Percentiles rank a stretch among this genome's conserved stretches.
Conservation (phyloP, 2,888 invertebrate genomes). For the Euzophera pinguis region DNA sequence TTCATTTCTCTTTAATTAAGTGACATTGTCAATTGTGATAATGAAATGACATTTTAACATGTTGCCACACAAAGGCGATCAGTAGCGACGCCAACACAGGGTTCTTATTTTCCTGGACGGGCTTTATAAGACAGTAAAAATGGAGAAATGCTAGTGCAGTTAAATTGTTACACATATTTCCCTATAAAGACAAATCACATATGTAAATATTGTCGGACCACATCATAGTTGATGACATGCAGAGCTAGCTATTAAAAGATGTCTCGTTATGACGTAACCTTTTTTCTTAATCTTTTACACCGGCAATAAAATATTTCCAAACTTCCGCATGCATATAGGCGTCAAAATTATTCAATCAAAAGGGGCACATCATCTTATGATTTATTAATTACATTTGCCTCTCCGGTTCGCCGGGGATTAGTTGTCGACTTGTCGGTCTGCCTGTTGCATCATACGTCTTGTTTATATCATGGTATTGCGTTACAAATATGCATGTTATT, state of each 20-base stretch:
- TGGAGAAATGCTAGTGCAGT: too few species aligned
- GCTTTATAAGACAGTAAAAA: too few species aligned
- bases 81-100: too few species aligned
- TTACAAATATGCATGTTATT: not conserved
- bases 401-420: conserved; percentile 36
- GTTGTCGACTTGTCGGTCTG: conserved; percentile 30
- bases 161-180: too few species aligned
- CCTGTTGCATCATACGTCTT: conserved; percentile 39
- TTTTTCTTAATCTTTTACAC: not conserved
- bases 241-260: not conserved
- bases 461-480: conserved; percentile 25
- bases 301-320: conserved; percentile 7
- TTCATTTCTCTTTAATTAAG: too few species aligned
- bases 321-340: not conserved
- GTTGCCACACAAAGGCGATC: too few species aligned
- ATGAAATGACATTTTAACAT: too few species aligned
- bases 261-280: conserved; percentile 30
- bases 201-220: too few species aligned
- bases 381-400: conserved; percentile 43
- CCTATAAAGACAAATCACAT: too few species aligned
- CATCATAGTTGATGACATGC: too few species aligned
- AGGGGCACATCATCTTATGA: conserved; percentile 28
- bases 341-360: conserved; percentile 9
- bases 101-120: too few species aligned
- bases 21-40: too few species aligned